Percentiles rank a stretch among this genome's conserved stretches.
phyloP scores from a whole-genome alignment of 1,140 invertebrate species.

The Drosophila albomicans region DNA sequence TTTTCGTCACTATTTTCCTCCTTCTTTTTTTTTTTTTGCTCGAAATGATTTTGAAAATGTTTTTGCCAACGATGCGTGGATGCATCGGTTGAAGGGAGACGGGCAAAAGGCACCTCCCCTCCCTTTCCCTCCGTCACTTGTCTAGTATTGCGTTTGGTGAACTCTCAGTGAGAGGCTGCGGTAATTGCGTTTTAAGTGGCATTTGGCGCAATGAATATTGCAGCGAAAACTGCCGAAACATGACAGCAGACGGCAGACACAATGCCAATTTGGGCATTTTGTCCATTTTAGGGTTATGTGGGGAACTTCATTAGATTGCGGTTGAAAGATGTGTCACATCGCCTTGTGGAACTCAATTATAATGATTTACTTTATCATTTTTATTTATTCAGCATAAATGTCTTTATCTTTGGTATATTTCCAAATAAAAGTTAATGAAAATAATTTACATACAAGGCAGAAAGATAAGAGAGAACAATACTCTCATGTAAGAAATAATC shows the following conservation, averaged over 20 bases:
- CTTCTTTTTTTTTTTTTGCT: constrained; percentile 28
- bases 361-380: background rate
- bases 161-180: constrained; percentile 34
- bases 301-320: constrained; percentile 16
- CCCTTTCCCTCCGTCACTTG: background rate
- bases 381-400: too few species aligned
- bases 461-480: background rate
- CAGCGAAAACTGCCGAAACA: constrained; percentile 15
- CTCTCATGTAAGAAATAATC: constrained; percentile 4
- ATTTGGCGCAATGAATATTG: constrained; percentile 59
- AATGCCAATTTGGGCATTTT: constrained; percentile 20
- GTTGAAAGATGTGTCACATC: constrained; percentile 1
- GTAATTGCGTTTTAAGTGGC: constrained; percentile 64
- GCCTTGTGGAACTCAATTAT: background rate
- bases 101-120: background rate
- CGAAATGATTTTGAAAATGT: constrained; percentile 53
- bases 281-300: background rate
- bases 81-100: background rate
- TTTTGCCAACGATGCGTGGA: constrained; percentile 55
- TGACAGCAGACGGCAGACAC: constrained; percentile 17
- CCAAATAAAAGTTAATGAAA: background rate
- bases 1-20: constrained; percentile 27
- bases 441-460: background rate
- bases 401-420: too few species aligned
- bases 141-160: background rate